phyloP scores from a whole-genome alignment of 2,888 invertebrate genomes.

The Brachynemurus nebulosus region DNA sequence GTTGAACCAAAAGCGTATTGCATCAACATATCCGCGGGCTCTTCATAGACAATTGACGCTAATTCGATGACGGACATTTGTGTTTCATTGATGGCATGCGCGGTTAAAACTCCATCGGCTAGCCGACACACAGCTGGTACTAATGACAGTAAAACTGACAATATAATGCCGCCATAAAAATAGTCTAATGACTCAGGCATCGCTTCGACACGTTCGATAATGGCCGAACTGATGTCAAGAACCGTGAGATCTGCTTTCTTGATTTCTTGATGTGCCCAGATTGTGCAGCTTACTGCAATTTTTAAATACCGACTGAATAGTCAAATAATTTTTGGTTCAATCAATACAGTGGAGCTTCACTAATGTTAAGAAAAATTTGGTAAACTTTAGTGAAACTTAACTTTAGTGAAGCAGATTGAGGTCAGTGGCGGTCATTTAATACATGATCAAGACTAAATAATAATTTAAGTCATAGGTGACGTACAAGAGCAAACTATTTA shows the following conservation, averaged over 20 bases:
- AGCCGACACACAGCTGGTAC: conserved; percentile 45
- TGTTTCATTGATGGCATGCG: conserved; percentile 24
- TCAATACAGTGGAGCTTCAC: too few species aligned
- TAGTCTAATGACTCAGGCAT: conserved; percentile 69
- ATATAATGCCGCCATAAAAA: conserved; percentile 51
- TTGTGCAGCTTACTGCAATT: conserved; percentile 75
- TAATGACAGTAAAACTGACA: conserved; percentile 44
- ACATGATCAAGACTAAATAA: too few species aligned
- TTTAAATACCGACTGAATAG: conserved; percentile 8
- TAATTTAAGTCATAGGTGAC: too few species aligned
- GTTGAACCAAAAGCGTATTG: conserved; percentile 35
- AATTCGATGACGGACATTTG: conserved; percentile 23
- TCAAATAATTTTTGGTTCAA: too few species aligned
- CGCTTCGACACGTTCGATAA: conserved; percentile 80
- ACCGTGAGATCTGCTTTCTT: conserved; percentile 89
- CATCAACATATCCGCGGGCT: conserved; percentile 21
- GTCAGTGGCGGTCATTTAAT: too few species aligned
- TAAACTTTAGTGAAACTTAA: too few species aligned
- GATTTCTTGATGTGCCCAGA: conserved; percentile 84
- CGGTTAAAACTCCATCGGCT: conserved; percentile 28
- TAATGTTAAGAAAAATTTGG: too few species aligned
- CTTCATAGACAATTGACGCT: conserved; percentile 23
- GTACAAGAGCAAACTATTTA: too few species aligned
- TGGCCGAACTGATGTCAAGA: conserved; percentile 86
- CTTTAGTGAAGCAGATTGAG: too few species aligned